Conservation (phyloP, 2,113 vertebrate genomes). For the Tragelaphus scriptus region DNA sequence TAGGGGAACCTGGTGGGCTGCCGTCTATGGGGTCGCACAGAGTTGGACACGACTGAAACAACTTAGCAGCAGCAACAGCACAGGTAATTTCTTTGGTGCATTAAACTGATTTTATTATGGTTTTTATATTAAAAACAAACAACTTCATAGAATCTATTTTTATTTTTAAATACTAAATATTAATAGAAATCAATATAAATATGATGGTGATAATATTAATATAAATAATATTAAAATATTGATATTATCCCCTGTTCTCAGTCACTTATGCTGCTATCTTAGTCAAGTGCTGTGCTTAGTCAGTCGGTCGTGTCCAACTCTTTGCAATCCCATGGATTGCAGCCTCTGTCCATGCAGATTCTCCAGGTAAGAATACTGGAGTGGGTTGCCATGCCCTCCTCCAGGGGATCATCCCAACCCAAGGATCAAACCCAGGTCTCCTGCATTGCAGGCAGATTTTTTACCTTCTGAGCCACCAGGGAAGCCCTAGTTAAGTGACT, state of each 20-base stretch:
- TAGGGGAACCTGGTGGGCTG: no score
- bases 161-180: conserved; percentile 25
- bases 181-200: not conserved
- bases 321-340: not conserved
- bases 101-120: not conserved
- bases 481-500: not conserved
- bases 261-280: not conserved
- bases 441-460: not conserved
- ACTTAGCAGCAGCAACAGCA: no score
- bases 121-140: not conserved
- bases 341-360: not conserved
- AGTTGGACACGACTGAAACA: no score
- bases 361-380: not conserved
- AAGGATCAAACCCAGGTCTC: not conserved
- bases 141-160: not conserved
- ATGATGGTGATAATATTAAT: not conserved
- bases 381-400: not conserved
- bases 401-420: not conserved
- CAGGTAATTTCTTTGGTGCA: not conserved
- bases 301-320: fast-evolving
- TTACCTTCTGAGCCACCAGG: not conserved
- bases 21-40: no score
- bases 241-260: not conserved
- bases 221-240: not conserved
- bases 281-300: not conserved